A percentile compares a stretch with the other conserved stretches of the same genome.
phyloP scores from a whole-genome alignment of 2,113 vertebrate species.

The Muntiacus muntjak region DNA sequence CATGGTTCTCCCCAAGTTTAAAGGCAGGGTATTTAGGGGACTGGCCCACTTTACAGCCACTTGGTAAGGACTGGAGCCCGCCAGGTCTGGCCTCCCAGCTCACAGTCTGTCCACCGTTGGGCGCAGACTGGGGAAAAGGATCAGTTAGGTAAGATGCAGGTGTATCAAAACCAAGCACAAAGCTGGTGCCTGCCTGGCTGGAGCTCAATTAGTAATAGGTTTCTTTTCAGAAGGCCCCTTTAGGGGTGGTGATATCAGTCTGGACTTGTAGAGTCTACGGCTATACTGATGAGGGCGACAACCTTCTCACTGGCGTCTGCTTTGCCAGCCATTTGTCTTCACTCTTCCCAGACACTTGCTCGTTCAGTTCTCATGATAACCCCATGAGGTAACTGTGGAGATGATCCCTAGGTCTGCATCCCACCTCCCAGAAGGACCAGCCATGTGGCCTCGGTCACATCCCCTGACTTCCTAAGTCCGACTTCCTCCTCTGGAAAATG shows the following conservation, averaged over 20 bases:
- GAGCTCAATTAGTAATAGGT: accelerated
- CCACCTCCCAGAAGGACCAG: background rate
- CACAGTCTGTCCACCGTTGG: accelerated
- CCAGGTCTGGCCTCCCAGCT: background rate
- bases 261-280: background rate
- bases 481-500: background rate
- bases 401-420: background rate
- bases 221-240: background rate
- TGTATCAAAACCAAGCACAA: accelerated
- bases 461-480: background rate
- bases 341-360: accelerated
- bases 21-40: background rate
- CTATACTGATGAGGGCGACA: accelerated
- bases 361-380: accelerated
- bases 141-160: accelerated
- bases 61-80: accelerated
- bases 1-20: background rate
- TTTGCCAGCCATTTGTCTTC: accelerated
- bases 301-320: accelerated
- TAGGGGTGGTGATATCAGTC: background rate
- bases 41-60: too few species aligned
- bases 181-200: background rate
- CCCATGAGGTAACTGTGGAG: accelerated
- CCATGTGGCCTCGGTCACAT: background rate
- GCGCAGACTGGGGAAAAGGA: background rate